Percentiles rank a stretch among this genome's conserved stretches.
Evolutionary conservation across 1,140 invertebrate species (phyloP).

Genomic region (Drosophila pectinifera): DNA sequence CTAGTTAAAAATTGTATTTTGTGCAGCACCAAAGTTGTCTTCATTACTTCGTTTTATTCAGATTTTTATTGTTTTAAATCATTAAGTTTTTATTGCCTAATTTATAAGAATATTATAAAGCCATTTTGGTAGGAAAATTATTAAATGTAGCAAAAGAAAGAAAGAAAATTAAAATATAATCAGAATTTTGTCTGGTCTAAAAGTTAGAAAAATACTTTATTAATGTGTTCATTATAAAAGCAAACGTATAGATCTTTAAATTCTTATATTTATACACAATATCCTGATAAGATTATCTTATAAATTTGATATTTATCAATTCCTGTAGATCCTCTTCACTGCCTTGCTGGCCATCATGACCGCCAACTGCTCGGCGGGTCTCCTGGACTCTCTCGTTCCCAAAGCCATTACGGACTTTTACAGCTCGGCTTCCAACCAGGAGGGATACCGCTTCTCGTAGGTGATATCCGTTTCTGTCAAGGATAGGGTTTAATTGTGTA

Average conservation of each 20-base stretch:
- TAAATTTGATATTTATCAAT: neutral
- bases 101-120: too few relatives aligned
- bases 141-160: neutral
- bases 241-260: too few relatives aligned
- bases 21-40: neutral
- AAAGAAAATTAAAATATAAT: neutral
- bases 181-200: too few relatives aligned
- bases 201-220: too few relatives aligned
- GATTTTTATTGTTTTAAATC: neutral
- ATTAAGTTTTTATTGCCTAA: neutral
- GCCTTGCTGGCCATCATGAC: constrained; percentile 63
- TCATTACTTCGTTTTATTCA: neutral
- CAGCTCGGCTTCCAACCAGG: constrained; percentile 53
- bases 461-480: neutral
- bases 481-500: neutral
- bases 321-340: constrained; percentile 56
- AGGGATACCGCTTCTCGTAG: constrained; percentile 77
- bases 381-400: constrained; percentile 62
- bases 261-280: too few relatives aligned
- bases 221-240: too few relatives aligned
- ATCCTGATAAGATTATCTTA: neutral
- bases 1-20: neutral
- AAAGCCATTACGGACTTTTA: constrained; percentile 51
- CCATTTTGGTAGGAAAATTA: neutral
- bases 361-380: constrained; percentile 51